Evolutionary conservation across 1,140 invertebrate genomes (phyloP).

Genomic region (Philopotamus ludificatus): DNA sequence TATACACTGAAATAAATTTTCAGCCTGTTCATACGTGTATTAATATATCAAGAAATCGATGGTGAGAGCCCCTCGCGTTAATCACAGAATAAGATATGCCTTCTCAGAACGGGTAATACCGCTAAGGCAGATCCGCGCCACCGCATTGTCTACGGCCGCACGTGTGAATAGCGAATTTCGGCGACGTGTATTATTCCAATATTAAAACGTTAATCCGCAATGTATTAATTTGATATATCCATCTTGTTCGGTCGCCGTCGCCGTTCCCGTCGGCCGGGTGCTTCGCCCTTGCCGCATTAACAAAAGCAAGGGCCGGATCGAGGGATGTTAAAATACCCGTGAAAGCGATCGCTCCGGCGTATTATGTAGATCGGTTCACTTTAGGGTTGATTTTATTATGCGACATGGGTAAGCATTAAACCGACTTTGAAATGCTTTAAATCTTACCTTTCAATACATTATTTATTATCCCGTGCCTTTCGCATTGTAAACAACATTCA

Average conservation of each 20-base stretch:
- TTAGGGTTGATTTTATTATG: constrained; percentile 39
- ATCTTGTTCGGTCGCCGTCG: not conserved
- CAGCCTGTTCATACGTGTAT: too few relatives aligned
- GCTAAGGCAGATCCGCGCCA: constrained; percentile 33
- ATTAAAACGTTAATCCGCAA: not conserved
- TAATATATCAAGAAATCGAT: constrained; percentile 4
- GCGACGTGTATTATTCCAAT: not conserved
- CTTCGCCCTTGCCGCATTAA: not conserved
- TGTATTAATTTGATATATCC: too few relatives aligned
- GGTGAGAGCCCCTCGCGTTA: constrained; percentile 18
- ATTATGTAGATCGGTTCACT: constrained; percentile 42
- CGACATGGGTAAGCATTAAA: constrained; percentile 30
- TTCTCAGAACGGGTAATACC: constrained; percentile 34
- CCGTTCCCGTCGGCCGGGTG: not conserved
- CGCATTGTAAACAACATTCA: too few relatives aligned
- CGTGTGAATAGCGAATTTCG: not conserved
- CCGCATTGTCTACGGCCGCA: constrained; percentile 24
- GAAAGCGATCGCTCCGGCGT: constrained; percentile 41
- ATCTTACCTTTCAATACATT: constrained; percentile 7
- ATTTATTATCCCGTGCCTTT: too few relatives aligned
- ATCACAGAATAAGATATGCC: constrained; percentile 40
- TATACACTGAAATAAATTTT: too few relatives aligned
- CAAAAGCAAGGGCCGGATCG: constrained; percentile 1
- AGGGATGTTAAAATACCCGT: constrained; percentile 39
- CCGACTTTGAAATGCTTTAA: constrained; percentile 22